phyloP scores from a whole-genome alignment of 2,888 invertebrate genomes.

The Beris morrisii region DNA sequence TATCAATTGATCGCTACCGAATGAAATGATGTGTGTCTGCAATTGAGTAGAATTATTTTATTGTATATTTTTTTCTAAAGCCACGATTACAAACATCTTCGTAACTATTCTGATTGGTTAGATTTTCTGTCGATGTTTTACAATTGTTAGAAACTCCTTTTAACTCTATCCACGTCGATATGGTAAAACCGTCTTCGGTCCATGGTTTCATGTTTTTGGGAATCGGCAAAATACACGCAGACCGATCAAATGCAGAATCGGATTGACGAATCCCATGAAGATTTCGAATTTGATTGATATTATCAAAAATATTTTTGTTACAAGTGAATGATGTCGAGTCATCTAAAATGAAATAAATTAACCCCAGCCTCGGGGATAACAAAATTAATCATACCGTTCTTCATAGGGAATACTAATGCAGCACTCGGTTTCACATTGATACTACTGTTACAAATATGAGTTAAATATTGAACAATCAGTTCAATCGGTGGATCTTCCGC shows the following conservation, averaged over 20 bases:
- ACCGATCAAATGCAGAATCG: slow-evolving; percentile 49
- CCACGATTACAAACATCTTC: slow-evolving; percentile 14
- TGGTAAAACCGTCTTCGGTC: slow-evolving; percentile 50
- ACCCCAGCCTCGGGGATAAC: background rate
- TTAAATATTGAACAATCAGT: slow-evolving; percentile 61
- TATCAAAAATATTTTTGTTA: slow-evolving; percentile 46
- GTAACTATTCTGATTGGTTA: slow-evolving; percentile 12
- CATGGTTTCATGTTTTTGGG: slow-evolving; percentile 48
- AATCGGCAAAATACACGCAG: slow-evolving; percentile 53
- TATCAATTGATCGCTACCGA: slow-evolving; percentile 53
- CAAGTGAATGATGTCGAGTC: slow-evolving; percentile 49
- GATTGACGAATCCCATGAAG: slow-evolving; percentile 50
- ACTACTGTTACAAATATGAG: slow-evolving; percentile 49
- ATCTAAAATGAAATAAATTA: slow-evolving; percentile 43
- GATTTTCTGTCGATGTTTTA: background rate
- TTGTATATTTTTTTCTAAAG: background rate
- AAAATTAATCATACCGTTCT: slow-evolving; percentile 42
- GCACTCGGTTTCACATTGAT: slow-evolving; percentile 50
- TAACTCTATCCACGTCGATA: slow-evolving; percentile 53
- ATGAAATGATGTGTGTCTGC: slow-evolving; percentile 53
- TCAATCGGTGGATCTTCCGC: slow-evolving; percentile 60
- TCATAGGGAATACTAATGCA: slow-evolving; percentile 52
- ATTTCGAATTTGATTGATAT: slow-evolving; percentile 51
- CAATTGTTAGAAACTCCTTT: slow-evolving; percentile 36
- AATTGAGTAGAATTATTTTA: slow-evolving; percentile 36